These are phyloP conservation scores for Aspidoscelis tigris DNA, from an alignment of 2,113 vertebrate genomes.

Conservation along the genomic window DNA sequence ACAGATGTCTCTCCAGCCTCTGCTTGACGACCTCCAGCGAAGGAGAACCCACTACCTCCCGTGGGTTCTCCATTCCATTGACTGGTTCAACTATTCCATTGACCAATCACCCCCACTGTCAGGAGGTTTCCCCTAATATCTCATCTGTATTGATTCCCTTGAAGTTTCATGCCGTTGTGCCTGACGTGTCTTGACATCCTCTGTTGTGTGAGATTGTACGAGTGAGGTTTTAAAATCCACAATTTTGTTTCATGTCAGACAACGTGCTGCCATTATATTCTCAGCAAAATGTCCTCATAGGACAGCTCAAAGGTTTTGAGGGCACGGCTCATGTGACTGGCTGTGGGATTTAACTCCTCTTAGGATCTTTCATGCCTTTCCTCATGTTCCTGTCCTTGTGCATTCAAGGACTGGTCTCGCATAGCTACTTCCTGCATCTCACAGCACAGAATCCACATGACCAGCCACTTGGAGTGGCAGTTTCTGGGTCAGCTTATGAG, in stretches of 20 bases:
- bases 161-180: no score
- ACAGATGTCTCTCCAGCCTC: no score
- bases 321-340: neutral
- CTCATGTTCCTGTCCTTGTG: constrained; percentile 3
- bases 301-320: constrained; percentile 12
- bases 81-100: no score
- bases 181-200: no score
- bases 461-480: neutral
- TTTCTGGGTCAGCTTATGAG: constrained; percentile 11
- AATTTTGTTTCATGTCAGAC: no score
- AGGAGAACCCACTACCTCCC: no score
- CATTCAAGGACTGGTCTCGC: neutral
- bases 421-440: neutral
- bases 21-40: no score
- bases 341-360: neutral
- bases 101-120: no score
- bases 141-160: no score
- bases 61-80: no score
- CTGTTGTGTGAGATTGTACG: neutral
- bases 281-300: constrained; percentile 1
- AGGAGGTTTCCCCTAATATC: no score
- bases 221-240: neutral
- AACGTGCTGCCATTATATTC: neutral
- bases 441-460: constrained; percentile 2
- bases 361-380: neutral